Evolutionary conservation across 2,797 vertebrate species (phyloP), one percentile per base, ranked within the genome.

Genomic region (Pygocentrus nattereri): DNA sequence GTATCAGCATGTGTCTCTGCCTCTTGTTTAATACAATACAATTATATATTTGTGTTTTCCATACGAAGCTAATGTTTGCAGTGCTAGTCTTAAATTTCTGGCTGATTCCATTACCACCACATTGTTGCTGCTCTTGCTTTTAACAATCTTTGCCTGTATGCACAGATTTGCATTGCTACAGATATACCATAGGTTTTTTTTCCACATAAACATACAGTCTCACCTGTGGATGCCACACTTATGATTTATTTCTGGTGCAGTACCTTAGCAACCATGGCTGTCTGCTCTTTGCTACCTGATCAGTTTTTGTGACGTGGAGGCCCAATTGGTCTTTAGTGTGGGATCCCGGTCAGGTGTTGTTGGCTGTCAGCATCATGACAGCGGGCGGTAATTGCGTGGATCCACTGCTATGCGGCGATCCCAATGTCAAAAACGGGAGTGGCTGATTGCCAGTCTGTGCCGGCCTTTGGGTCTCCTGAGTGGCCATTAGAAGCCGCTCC

Each of bases 401-500:
- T 44, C 12, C 4, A 13, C 19, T 68, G 21, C 38, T 10, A 21
- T 23, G 15, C 86, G 72, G 85, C 85, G 83, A 89, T 84, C 85
- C 84, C 41, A 31, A 75, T 89, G 88, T 91, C 87, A 88, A 65
- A 73, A 85, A 87, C 76, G 84, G 85, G 82, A 34, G 65, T 25
- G 27, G 82, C 79, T 79, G 86, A 90, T 90, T 90, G 86, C 88
- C 87, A 88, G 84, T 79, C 70, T 79, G 56, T 34, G 69, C 82
- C 82, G 82, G 61, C 31, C 81, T 68, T 0, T 5, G 73, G 69
- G 88, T 91, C 91, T 92, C 91, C 80, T 85, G 91, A 91, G 90
- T 88, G 87, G 85, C 89, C 86, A 91, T 92, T 92, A 91, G 87
- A 83, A 90, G 74, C 78, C 30, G 79, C 83, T 85, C 82, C 86